These are phyloP conservation scores for Lasioglossum figueresi DNA, from an alignment of 2,888 invertebrate genomes.

Conservation along the genomic window DNA sequence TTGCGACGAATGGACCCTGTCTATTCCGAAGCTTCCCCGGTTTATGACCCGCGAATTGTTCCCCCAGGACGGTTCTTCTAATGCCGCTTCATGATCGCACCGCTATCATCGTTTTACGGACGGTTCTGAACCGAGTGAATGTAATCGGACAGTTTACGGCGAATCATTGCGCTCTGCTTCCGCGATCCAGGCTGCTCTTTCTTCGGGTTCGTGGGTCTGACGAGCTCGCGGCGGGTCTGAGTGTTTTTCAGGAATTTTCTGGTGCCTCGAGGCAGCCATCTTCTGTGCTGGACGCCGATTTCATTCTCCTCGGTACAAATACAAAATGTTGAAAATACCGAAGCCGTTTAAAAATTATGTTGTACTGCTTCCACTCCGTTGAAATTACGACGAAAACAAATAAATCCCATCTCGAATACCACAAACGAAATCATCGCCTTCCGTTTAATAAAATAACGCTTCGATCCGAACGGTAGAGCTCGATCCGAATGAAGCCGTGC, in stretches of 20 bases:
- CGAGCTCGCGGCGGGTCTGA: too few species aligned
- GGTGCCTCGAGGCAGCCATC: too few species aligned
- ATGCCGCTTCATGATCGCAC: slow-evolving; percentile 16
- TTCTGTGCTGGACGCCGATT: too few species aligned
- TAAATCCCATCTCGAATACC: not conserved
- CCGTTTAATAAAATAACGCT: not conserved
- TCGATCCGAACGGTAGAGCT: not conserved
- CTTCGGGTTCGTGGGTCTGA: too few species aligned
- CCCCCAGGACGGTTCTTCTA: slow-evolving; percentile 21
- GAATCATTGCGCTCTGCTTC: not conserved
- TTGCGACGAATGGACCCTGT: slow-evolving; percentile 12
- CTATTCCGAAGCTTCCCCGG: slow-evolving; percentile 12
- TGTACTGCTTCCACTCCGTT: too few species aligned
- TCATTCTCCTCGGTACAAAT: too few species aligned
- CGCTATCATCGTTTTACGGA: slow-evolving; percentile 28
- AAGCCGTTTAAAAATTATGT: too few species aligned
- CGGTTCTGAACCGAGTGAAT: slow-evolving; percentile 8
- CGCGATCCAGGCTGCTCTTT: not conserved
- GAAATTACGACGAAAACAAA: too few species aligned
- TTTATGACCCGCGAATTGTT: slow-evolving; percentile 22
- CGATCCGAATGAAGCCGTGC: slow-evolving; percentile 9
- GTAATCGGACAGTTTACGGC: slow-evolving; percentile 13
- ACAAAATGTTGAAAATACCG: too few species aligned
- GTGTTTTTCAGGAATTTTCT: too few species aligned
- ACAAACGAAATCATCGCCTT: not conserved